Evolutionary conservation across 2,888 invertebrate species (phyloP), one percentile per base, ranked within the genome.

Genomic region (Parnassius glacialis): DNA sequence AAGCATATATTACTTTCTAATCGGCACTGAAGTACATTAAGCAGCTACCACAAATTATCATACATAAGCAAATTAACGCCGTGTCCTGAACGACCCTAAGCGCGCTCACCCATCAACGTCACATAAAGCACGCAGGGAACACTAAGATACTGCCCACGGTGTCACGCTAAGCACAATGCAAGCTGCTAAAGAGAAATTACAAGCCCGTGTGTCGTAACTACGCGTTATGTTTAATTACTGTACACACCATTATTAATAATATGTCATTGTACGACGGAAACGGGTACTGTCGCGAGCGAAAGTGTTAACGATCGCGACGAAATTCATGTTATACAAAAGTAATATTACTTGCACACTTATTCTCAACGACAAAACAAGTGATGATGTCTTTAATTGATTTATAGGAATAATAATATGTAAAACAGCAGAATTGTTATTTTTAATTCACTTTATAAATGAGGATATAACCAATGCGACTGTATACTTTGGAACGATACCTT

Each of bases 151-250:
- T 64, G 65, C 66, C 59, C 60, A 59, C 57, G 67, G 66, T 60
- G 68, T 64, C 65, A 63, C 68, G 66, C 63, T 72, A 74, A 73
- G 71, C 71, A 71, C 68, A 59, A 64, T 45, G 16, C 56, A 20
- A 50, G n/a, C 59, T 71, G 73, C 80, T 86, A 84, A 86, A 83
- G 80, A 86, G 83, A 78, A 87, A 84, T 87, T 87, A 87, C 79
- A 83, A 82, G 76, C 72, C 68, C 64, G 65, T 67, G 69, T 68
- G 74, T 68, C 82, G 79, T 84, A 84, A 83, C 83, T 81, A 82
- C 70, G 68, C 67, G 80, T 85, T 84, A 83, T 73, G 70, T 81
- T 81, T 83, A 84, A 86, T 85, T 80, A 83, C 70, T 64, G 65
- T 67, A 52, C 52, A 42, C 70, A 71, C 73, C 74, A 74, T 78